These are phyloP conservation scores for Onychomys torridus DNA, from an alignment of 2,797 vertebrate genomes.

Conservation along the genomic window DNA sequence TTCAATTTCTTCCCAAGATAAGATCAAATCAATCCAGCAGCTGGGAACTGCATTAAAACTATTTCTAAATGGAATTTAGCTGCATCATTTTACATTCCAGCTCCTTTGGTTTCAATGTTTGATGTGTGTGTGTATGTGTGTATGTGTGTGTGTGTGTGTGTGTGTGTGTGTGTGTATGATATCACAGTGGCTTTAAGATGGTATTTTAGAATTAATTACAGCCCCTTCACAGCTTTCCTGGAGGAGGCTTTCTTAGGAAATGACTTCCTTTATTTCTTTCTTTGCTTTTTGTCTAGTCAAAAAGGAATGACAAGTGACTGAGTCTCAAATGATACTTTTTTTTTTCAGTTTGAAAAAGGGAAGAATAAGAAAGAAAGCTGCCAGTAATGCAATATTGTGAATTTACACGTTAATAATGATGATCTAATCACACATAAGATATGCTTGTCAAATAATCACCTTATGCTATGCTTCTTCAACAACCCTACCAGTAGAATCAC, in stretches of 20 bases:
- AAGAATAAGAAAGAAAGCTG: slow-evolving; percentile 72
- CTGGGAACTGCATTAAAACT: slow-evolving; percentile 84
- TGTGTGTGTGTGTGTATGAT: not conserved
- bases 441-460: slow-evolving; percentile 64
- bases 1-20: slow-evolving; percentile 86
- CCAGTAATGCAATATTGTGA: slow-evolving; percentile 63
- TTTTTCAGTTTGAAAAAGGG: slow-evolving; percentile 66
- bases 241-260: slow-evolving; percentile 70
- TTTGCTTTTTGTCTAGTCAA: slow-evolving; percentile 73
- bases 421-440: slow-evolving; percentile 53
- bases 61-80: slow-evolving; percentile 83
- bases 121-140: slow-evolving; percentile 65
- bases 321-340: slow-evolving; percentile 68
- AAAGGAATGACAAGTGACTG: slow-evolving; percentile 75
- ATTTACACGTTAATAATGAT: slow-evolving; percentile 70
- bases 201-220: slow-evolving; percentile 82
- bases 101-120: slow-evolving; percentile 74
- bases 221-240: slow-evolving; percentile 39
- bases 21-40: slow-evolving; percentile 87
- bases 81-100: slow-evolving; percentile 80
- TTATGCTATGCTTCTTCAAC: not conserved
- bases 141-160: slow-evolving; percentile 49
- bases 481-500: not conserved
- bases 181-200: slow-evolving; percentile 62
- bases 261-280: slow-evolving; percentile 60